Evolutionary conservation across 2,888 invertebrate species (phyloP).

Genomic region (Phorcus lineatus): DNA sequence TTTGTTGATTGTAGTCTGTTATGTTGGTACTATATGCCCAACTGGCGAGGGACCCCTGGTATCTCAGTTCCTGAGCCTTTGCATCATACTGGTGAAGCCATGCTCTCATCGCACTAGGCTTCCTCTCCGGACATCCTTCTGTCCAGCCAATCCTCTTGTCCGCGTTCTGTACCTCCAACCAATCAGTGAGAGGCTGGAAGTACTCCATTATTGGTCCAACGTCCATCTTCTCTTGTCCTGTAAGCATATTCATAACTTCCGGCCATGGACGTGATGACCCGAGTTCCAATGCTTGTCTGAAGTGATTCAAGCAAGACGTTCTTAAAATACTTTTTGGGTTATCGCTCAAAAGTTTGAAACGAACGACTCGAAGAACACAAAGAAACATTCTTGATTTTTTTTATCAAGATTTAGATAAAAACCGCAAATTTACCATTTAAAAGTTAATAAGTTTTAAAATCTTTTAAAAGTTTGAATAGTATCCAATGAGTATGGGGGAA

Average conservation of each 20-base stretch:
- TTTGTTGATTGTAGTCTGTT: conserved; percentile 45
- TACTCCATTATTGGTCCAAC: conserved; percentile 86
- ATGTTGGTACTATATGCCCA: conserved; percentile 69
- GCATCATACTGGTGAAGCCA: conserved; percentile 45
- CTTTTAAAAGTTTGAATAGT: no score
- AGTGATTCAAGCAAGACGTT: no score
- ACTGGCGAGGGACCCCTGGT: conserved; percentile 30
- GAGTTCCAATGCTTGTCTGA: conserved; percentile 71
- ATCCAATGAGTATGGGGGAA: no score
- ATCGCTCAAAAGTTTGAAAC: no score
- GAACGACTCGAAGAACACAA: no score
- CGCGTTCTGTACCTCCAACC: conserved; percentile 79
- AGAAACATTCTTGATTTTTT: no score
- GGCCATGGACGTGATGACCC: conserved; percentile 78
- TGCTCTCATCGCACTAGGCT: conserved; percentile 37
- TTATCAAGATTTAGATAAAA: no score
- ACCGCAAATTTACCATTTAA: no score
- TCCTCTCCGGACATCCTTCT: conserved; percentile 28
- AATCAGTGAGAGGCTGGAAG: conserved; percentile 85
- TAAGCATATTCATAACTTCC: conserved; percentile 86
- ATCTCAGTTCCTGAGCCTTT: conserved; percentile 32
- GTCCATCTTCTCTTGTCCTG: conserved; percentile 82
- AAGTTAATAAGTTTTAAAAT: no score
- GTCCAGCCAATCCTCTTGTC: conserved; percentile 12
- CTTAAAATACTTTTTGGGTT: no score